Conservation (phyloP, 1,140 invertebrate species). For the Drosophila serrata region DNA sequence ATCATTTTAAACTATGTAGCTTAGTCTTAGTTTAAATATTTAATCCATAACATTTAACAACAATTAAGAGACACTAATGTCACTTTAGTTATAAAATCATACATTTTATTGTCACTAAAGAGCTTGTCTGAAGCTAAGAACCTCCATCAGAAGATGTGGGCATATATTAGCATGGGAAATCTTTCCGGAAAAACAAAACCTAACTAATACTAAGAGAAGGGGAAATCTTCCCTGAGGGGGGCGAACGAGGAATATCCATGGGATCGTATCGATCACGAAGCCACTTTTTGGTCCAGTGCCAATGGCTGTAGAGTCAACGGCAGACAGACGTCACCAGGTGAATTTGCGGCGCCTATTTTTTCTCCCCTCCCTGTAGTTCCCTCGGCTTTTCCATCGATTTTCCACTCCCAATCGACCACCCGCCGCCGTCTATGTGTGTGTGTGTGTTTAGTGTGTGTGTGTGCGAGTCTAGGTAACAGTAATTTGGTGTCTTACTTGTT, state of each 20-base stretch:
- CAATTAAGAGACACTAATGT: too few relatives aligned
- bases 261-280: conserved; percentile 43
- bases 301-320: conserved; percentile 23
- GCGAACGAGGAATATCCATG: conserved; percentile 8
- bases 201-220: conserved; percentile 12
- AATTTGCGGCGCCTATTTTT: conserved; percentile 39
- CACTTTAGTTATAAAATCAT: neutral
- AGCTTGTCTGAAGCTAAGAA: neutral
- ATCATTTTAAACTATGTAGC: neutral
- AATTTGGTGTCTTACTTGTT: conserved; percentile 83
- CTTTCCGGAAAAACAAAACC: conserved; percentile 16
- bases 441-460: neutral
- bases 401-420: conserved; percentile 17
- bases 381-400: conserved; percentile 14
- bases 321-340: conserved; percentile 35
- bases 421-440: neutral
- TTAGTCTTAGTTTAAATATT: neutral
- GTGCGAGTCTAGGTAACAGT: conserved; percentile 60
- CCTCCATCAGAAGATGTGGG: neutral
- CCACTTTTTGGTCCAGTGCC: conserved; percentile 45
- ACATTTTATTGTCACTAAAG: neutral
- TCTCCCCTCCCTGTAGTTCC: conserved; percentile 1
- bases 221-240: conserved; percentile 10
- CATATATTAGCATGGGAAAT: conserved; percentile 70
- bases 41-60: neutral